Conservation (phyloP, 2,797 vertebrate genomes). For the Allobates femoralis region DNA sequence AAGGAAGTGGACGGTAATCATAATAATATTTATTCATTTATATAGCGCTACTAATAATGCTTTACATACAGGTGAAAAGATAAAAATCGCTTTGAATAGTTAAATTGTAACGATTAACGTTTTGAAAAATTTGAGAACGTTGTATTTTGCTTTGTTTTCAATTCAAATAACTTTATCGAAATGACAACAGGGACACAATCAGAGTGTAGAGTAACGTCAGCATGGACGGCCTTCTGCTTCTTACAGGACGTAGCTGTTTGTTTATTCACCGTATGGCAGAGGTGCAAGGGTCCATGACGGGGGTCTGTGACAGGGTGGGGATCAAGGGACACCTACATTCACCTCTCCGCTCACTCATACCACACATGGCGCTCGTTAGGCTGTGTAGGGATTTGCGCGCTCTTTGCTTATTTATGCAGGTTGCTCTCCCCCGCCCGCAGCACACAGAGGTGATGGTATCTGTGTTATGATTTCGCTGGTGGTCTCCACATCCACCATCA, state of each 20-base stretch:
- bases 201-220: not conserved
- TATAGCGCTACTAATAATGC: too few relatives aligned
- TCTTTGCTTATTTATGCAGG: slow-evolving; percentile 35
- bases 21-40: too few relatives aligned
- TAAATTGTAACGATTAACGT: too few relatives aligned
- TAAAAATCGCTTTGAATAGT: too few relatives aligned
- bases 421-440: not conserved
- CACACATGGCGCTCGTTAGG: slow-evolving; percentile 21
- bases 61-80: too few relatives aligned
- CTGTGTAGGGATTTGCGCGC: not conserved
- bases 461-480: not conserved
- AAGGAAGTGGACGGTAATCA: too few relatives aligned
- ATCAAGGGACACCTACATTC: slow-evolving; percentile 13
- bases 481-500: not conserved
- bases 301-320: slow-evolving; percentile 16
- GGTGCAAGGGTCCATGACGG: not conserved
- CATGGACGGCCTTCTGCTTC: not conserved
- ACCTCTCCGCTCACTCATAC: not conserved
- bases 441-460: not conserved
- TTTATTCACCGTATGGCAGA: not conserved
- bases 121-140: too few relatives aligned
- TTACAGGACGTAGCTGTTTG: not conserved
- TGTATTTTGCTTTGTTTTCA: too few relatives aligned
- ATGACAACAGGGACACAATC: not conserved
- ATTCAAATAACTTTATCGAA: not conserved